Base-by-base conservation (phyloP, 64 coral and sea anemone genomes). In the Trachythela sp. region DNA sequence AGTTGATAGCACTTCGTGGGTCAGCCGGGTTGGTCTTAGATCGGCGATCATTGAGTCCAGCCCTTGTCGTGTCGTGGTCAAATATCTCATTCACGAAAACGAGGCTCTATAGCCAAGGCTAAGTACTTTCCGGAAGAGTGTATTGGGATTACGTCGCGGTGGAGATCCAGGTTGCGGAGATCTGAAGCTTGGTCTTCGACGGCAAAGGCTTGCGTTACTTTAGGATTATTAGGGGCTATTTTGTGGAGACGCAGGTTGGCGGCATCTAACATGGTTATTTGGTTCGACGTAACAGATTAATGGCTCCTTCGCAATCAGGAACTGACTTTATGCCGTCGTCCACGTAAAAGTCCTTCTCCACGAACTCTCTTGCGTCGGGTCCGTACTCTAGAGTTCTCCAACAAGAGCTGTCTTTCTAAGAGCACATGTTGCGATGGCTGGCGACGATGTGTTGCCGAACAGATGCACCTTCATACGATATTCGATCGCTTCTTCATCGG, bases 181-280 rank as follows among this genome's bases (percentile, higher is more conserved):
- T 27, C 71, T 15, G 71, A 34, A 2, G 71, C 71, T 77, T 36
- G 29, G 17, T 77, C 71, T 77, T 77, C 71, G 3, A 6, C 18
- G 0, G 91, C 54, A 33, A 95, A 92, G 2, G 94, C 88, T 51
- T 87, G 39, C 60, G 89, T 58, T 22, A 92, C 91, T 13, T 88
- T 52, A 4, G 33, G 22, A 29, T 42, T 24, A 20, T 85, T 92
- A 17, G 91, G 90, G 0, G 85, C 85, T 32, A 91, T 39, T 42
- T 95, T 95, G 35, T 92, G 94, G 0, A 95, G 85, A 4, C 86
- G 56, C 6, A 95, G 88, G 15, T 95, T 95, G 8, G 76, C 56
- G 0, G 86, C 50, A 7, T 85, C 93, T 24, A 91, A 43, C 85
- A 91, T 94, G n/a, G n/a, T 0, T 48, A 40, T 94, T 88, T 35